Evolutionary conservation across 2,797 vertebrate species (phyloP).

Genomic region (Taenioides sp.): DNA sequence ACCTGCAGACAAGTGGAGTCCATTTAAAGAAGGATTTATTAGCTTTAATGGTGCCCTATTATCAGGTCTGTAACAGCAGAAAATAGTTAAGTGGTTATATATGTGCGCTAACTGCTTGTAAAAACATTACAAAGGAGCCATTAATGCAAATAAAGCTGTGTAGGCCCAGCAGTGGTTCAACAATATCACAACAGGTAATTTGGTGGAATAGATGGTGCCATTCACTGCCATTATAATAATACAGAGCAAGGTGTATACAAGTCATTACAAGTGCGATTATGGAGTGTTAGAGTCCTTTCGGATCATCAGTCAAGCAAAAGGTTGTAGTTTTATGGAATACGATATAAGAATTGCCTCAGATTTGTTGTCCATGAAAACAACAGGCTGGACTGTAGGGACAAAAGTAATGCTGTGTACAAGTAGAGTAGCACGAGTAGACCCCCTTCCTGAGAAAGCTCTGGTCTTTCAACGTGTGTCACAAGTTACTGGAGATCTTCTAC

Average conservation of each 20-base stretch:
- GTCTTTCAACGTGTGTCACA: too few species aligned
- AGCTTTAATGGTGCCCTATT: constrained; percentile 5
- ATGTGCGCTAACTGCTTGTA: constrained; percentile 1
- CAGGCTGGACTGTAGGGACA: too few species aligned
- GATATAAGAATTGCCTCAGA: too few species aligned
- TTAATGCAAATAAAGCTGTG: constrained; percentile 9
- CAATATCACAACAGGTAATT: constrained; percentile 14
- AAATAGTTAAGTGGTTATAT: constrained; percentile 2
- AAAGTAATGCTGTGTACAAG: too few species aligned
- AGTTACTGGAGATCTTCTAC: too few species aligned
- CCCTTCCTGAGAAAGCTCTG: too few species aligned
- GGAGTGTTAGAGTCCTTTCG: not conserved
- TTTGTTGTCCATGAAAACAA: too few species aligned
- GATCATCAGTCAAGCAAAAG: not conserved
- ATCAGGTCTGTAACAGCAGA: constrained; percentile 12
- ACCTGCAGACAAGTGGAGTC: constrained; percentile 13
- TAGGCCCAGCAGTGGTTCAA: constrained; percentile 6
- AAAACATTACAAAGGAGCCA: constrained; percentile 6
- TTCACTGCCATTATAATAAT: not conserved
- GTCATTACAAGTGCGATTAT: not conserved
- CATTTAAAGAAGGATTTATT: constrained; percentile 13
- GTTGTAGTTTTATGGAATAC: not conserved
- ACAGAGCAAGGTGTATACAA: not conserved
- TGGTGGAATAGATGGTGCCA: not conserved
- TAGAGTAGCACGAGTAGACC: too few species aligned